Conservation (phyloP, 1,140 invertebrate species). For the Phymorhynchus buccinoides region DNA sequence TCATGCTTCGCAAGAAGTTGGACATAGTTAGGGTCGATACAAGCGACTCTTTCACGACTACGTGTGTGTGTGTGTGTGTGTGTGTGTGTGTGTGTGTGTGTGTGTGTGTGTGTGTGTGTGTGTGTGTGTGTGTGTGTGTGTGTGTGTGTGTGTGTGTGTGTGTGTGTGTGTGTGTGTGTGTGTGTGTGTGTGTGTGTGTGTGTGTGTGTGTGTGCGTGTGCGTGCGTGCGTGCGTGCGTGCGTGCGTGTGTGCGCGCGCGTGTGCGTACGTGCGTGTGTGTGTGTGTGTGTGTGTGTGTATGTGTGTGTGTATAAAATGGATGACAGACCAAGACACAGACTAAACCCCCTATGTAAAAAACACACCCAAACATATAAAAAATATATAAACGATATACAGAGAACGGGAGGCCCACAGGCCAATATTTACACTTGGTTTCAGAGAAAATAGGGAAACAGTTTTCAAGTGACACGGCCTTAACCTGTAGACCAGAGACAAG, state of each 20-base stretch:
- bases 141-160: not conserved
- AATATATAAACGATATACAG: too few relatives aligned
- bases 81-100: slow-evolving; percentile 6
- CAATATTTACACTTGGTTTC: too few relatives aligned
- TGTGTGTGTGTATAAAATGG: not conserved
- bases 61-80: not conserved
- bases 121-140: slow-evolving; percentile 6
- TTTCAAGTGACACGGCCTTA: too few relatives aligned
- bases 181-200: not conserved
- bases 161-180: slow-evolving; percentile 5
- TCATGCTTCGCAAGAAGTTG: too few relatives aligned
- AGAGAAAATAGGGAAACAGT: too few relatives aligned
- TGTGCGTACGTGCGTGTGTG: not conserved
- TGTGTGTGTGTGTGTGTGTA: not conserved
- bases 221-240: not conserved
- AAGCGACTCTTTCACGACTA: too few relatives aligned
- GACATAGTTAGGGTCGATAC: too few relatives aligned
- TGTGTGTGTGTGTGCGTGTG: not conserved
- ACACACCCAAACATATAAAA: too few relatives aligned
- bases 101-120: not conserved
- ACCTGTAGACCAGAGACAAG: too few relatives aligned
- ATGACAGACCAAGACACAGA: too few relatives aligned
- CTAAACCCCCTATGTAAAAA: too few relatives aligned
- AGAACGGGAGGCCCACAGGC: too few relatives aligned
- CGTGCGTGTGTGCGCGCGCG: not conserved